phyloP scores from a whole-genome alignment of 2,888 invertebrate species.

The Tipula lateralis region DNA sequence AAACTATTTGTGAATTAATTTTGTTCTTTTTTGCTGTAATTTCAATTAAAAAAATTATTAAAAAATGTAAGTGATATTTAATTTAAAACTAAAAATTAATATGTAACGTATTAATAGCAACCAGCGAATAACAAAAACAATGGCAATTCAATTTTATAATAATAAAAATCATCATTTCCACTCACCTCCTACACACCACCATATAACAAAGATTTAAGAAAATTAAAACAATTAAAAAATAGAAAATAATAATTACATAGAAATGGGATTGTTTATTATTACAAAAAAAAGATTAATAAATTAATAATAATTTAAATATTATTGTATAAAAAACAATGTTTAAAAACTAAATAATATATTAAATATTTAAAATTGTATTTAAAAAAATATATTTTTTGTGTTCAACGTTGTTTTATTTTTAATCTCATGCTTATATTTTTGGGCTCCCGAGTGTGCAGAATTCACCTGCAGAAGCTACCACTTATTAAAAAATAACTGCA shows the following conservation, averaged over 20 bases:
- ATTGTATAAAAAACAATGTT: constrained; percentile 13
- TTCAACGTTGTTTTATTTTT: not conserved
- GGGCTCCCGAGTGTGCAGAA: no score
- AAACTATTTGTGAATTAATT: not conserved
- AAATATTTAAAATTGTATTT: constrained; percentile 24
- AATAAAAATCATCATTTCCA: not conserved
- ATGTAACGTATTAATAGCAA: not conserved
- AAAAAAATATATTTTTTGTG: not conserved
- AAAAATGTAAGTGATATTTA: not conserved
- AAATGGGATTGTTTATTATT: constrained; percentile 11
- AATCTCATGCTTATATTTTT: no score
- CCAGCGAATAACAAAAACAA: not conserved
- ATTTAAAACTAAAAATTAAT: not conserved
- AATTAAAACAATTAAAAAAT: not conserved
- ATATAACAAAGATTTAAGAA: not conserved
- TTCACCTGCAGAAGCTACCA: no score
- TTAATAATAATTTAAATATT: not conserved
- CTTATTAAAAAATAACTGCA: no score
- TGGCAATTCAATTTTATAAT: not conserved
- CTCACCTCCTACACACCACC: not conserved
- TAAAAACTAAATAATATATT: constrained; percentile 24
- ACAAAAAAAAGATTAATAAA: not conserved
- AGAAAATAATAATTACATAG: not conserved
- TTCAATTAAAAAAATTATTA: constrained; percentile 12
- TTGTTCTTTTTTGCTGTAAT: not conserved